Base-by-base conservation (phyloP, 2,888 invertebrate genomes). In the Erynnis tages region DNA sequence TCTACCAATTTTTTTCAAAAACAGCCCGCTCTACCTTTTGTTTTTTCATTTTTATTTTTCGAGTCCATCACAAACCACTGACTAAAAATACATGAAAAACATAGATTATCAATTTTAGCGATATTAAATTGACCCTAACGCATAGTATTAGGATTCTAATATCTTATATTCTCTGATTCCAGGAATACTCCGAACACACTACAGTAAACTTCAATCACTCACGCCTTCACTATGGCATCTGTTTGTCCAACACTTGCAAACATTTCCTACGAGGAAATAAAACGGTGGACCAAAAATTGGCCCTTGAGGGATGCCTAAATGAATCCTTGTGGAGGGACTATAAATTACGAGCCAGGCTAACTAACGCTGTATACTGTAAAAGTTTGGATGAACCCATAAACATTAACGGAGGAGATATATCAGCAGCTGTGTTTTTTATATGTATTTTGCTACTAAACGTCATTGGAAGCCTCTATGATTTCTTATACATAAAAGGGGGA, bases 391-490 rank as follows among this genome's bases (percentile, higher is more conserved):
- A 77, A 0, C 60, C 19, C 13, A 43, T 56, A 1, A 38, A 38
- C 8, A 29, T 81, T 56, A 81, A 82, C 43, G 54, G 19, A 23
- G 65, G 69, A 62, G 84, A 85, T 62, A 60, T 78, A 5, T 48
- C 61, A 0, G 72, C 83, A 48, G 73, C 71, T 45, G 67, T 73
- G 7, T 59, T 76, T 49, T 76, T 75, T 62, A 27, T 78, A 35
- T 45, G 73, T 53, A 52, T 86, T 55, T 65, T 84, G 7, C 8
- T 67, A 29, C 57, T 79, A 5, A 83, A 84, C 52, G 40, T 70
- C 30, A 52, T 68, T 47, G 84, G 85, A 67, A 85, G 76, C 66
- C 40, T 76, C 1, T 84, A 84, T 43, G 84, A 83, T 45, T 30
- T 52, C 14, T 53, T 14, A 10, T 45, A 49, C 13, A 32, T 54